These are phyloP conservation scores for Hirtodrosophila trivittata DNA, from an alignment of 2,888 invertebrate genomes.

Conservation along the genomic window DNA sequence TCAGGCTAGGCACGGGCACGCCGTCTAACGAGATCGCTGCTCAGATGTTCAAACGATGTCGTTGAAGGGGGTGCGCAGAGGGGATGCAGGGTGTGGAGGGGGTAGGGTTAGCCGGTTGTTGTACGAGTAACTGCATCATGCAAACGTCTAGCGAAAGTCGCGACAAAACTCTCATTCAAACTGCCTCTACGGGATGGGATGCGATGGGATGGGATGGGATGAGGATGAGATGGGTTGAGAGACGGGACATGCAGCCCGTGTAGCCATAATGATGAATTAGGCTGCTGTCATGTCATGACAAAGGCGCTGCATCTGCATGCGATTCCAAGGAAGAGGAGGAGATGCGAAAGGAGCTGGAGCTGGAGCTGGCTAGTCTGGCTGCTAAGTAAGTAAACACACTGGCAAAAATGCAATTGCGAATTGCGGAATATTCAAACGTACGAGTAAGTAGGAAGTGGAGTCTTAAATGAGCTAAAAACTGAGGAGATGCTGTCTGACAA, in stretches of 20 bases:
- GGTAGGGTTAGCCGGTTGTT: neutral
- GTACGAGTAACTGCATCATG: constrained; percentile 45
- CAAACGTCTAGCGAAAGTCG: constrained; percentile 77
- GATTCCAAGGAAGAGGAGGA: constrained; percentile 41
- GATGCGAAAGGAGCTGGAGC: neutral
- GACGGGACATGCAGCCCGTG: constrained; percentile 33
- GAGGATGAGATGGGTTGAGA: neutral
- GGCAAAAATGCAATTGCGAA: constrained; percentile 63
- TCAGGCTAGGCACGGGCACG: constrained; percentile 47
- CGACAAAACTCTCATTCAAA: constrained; percentile 73
- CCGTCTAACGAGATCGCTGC: constrained; percentile 68
- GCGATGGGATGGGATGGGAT: too few species aligned
- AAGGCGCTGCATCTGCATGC: constrained; percentile 78
- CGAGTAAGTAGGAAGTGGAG: constrained; percentile 68
- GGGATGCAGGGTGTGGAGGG: neutral
- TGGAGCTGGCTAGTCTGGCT: neutral
- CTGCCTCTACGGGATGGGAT: constrained; percentile 1
- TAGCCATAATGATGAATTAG: constrained; percentile 81
- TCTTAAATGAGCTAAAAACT: constrained; percentile 65
- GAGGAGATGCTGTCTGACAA: constrained; percentile 59
- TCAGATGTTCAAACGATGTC: constrained; percentile 39
- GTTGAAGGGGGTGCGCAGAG: neutral
- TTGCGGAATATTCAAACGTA: constrained; percentile 67
- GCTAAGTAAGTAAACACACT: constrained; percentile 74
- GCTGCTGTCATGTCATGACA: constrained; percentile 82